phyloP scores from a whole-genome alignment of 1,140 invertebrate species.

The Platorchestia sp. region DNA sequence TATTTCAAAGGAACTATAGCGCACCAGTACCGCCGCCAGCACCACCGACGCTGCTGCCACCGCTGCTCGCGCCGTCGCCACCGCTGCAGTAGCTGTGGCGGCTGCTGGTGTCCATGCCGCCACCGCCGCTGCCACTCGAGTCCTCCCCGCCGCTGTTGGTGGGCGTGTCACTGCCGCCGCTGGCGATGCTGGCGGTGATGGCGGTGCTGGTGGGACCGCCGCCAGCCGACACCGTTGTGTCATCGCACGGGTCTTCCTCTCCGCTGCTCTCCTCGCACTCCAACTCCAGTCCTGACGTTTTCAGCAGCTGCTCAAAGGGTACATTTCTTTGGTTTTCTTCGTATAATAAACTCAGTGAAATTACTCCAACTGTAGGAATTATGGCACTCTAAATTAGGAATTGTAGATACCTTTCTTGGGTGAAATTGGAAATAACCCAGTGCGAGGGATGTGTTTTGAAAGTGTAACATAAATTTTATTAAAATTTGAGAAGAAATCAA shows the following conservation, averaged over 20 bases:
- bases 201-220: neutral
- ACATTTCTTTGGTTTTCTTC: neutral
- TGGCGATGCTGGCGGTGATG: slow-evolving; percentile 33
- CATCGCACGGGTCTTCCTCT: neutral
- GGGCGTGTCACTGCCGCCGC: slow-evolving; percentile 41
- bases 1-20: slow-evolving; percentile 83
- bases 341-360: neutral
- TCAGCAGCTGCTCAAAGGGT: neutral
- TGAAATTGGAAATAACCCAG: neutral
- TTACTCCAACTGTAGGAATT: neutral
- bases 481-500: too few relatives aligned
- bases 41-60: slow-evolving; percentile 10
- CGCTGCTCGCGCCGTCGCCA: slow-evolving; percentile 32
- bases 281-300: slow-evolving; percentile 25
- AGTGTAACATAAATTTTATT: neutral
- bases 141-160: slow-evolving; percentile 50
- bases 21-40: neutral
- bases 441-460: neutral
- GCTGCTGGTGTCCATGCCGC: slow-evolving; percentile 24
- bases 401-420: neutral
- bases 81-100: slow-evolving; percentile 50
- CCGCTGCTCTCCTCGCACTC: slow-evolving; percentile 41
- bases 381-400: neutral
- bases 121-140: slow-evolving; percentile 45
- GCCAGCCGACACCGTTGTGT: neutral